A percentile compares a stretch with the other conserved stretches of the same genome.
These are phyloP conservation scores for Helicolenus hilgendorfi DNA, from an alignment of 2,797 vertebrate species.

Conservation along the genomic window DNA sequence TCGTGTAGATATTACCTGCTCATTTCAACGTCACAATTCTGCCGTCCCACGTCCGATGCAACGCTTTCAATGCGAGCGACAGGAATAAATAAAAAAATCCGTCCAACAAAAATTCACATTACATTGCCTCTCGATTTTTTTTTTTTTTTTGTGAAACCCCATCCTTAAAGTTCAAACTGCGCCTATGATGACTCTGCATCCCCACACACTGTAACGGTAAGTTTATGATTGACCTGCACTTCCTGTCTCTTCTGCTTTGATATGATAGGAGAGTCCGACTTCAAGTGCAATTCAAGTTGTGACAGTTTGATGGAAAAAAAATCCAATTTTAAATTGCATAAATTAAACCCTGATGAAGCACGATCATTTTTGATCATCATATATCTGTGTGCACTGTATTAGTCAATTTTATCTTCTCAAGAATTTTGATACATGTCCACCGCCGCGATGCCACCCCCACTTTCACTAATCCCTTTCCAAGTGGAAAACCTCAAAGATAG, in stretches of 20 bases:
- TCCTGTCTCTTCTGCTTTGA: slow-evolving; percentile 5
- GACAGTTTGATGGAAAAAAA: not conserved
- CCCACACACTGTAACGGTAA: slow-evolving; percentile 10
- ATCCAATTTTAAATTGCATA: slow-evolving; percentile 4
- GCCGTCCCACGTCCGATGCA: too few species aligned
- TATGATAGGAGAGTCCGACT: not conserved
- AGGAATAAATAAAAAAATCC: too few species aligned
- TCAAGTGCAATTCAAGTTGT: not conserved
- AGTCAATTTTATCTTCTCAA: slow-evolving; percentile 20
- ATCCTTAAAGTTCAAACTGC: not conserved
- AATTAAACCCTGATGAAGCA: not conserved
- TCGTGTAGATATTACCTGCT: too few species aligned
- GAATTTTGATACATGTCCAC: slow-evolving; percentile 37
- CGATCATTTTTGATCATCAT: slow-evolving; percentile 6
- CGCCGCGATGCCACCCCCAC: not conserved
- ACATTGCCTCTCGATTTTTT: not conserved
- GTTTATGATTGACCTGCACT: slow-evolving; percentile 12
- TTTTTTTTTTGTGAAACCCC: not conserved
- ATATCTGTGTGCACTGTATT: not conserved
- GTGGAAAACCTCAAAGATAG: slow-evolving; percentile 66
- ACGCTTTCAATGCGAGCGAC: too few species aligned
- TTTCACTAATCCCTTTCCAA: slow-evolving; percentile 65
- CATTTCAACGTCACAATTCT: too few species aligned
- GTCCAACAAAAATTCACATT: too few species aligned
- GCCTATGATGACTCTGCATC: not conserved